A percentile compares a stretch with the other conserved stretches of the same genome.
Conservation (phyloP, 2,888 invertebrate genomes). For the Drosophila mercatorum region DNA sequence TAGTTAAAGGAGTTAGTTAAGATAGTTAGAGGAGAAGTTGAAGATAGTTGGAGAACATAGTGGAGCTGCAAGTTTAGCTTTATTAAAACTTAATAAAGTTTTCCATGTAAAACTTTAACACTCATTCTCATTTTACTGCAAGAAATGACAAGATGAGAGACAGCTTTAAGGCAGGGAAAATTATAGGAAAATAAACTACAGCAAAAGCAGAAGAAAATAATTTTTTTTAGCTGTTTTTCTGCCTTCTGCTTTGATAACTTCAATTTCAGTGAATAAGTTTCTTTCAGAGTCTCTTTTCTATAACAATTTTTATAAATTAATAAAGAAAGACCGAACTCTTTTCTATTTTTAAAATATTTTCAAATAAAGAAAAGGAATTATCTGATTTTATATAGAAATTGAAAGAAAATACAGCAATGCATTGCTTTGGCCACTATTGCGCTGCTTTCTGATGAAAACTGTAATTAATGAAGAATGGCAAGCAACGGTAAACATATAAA, state of each 20-base stretch:
- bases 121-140: not conserved
- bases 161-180: too few species aligned
- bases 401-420: not conserved
- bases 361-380: not conserved
- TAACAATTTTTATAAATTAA: not conserved
- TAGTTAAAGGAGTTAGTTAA: too few species aligned
- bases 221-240: too few species aligned
- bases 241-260: too few species aligned
- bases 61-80: too few species aligned
- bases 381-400: not conserved
- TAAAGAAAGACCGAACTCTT: not conserved
- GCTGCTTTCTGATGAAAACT: not conserved
- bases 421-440: too few species aligned
- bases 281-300: not conserved
- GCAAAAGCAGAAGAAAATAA: not conserved
- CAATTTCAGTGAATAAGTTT: not conserved
- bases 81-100: not conserved
- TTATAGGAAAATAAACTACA: not conserved
- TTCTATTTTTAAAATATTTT: not conserved
- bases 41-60: not conserved
- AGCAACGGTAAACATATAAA: not conserved
- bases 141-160: not conserved
- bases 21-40: too few species aligned
- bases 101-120: not conserved
- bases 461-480: constrained; percentile 14